These are phyloP conservation scores for Sebastes flavidus DNA, from an alignment of 2,797 vertebrate genomes.

Conservation along the genomic window DNA sequence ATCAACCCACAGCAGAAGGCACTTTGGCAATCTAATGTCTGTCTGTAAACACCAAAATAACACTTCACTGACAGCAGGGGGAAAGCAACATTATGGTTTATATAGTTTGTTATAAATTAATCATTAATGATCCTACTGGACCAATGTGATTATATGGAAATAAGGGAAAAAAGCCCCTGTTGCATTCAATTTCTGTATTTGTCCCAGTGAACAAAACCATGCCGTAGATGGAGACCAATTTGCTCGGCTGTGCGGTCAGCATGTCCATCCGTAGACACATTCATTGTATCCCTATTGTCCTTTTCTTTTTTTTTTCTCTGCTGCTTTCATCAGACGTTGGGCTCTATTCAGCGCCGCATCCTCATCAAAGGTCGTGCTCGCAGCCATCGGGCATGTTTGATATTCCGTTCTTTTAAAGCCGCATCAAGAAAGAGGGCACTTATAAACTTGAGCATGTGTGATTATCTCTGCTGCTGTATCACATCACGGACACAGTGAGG, in stretches of 20 bases:
- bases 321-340: conserved; percentile 50
- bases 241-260: conserved; percentile 16
- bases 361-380: conserved; percentile 66
- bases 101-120: not conserved
- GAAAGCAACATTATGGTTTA: not conserved
- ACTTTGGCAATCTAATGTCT: not conserved
- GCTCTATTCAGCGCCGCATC: conserved; percentile 36
- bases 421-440: conserved; percentile 55
- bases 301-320: not conserved
- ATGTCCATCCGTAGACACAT: conserved; percentile 16
- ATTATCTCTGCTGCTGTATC: conserved; percentile 31
- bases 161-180: not conserved
- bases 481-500: not conserved
- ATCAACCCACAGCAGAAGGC: conserved; percentile 19
- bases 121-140: not conserved
- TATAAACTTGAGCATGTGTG: conserved; percentile 53
- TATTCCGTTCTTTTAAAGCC: conserved; percentile 62
- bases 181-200: conserved; percentile 17
- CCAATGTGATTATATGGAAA: not conserved
- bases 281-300: conserved; percentile 35
- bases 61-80: not conserved
- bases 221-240: conserved; percentile 4
- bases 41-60: conserved; percentile 22
- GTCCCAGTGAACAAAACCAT: not conserved
- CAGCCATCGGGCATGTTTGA: conserved; percentile 58